These are phyloP conservation scores for Pristis pectinata DNA, from an alignment of 2,797 vertebrate genomes.

Conservation along the genomic window DNA sequence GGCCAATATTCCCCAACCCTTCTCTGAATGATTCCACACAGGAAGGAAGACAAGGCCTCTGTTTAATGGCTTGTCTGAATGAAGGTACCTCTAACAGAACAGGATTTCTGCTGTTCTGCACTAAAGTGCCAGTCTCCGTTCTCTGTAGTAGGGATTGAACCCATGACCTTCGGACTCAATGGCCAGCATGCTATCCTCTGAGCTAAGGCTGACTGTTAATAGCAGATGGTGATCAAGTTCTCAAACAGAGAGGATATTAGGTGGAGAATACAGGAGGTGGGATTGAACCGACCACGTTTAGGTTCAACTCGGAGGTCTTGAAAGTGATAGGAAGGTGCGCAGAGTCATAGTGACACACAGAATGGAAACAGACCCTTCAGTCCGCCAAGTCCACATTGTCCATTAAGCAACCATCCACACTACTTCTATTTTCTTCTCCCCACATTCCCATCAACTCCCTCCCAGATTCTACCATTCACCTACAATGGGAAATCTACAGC, in stretches of 20 bases:
- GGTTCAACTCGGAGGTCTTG: not conserved
- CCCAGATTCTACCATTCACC: too few relatives aligned
- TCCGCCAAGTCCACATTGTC: too few relatives aligned
- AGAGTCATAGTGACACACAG: too few relatives aligned
- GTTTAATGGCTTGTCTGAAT: not conserved
- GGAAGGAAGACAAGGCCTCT: not conserved
- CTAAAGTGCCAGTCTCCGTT: not conserved
- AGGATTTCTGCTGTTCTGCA: too few relatives aligned
- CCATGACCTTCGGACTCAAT: not conserved
- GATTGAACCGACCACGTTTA: not conserved
- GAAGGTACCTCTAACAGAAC: too few relatives aligned
- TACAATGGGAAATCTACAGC: too few relatives aligned
- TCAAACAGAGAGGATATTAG: not conserved
- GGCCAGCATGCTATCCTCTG: not conserved
- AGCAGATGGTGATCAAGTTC: not conserved
- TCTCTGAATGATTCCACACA: not conserved
- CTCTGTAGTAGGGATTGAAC: not conserved
- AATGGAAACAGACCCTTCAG: too few relatives aligned
- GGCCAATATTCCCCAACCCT: not conserved
- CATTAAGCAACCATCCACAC: too few relatives aligned
- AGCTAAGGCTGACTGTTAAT: not conserved
- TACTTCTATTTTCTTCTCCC: too few relatives aligned
- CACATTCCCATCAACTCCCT: too few relatives aligned
- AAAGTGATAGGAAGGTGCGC: not conserved
- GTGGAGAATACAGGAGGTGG: not conserved